Conservation (phyloP, 2,888 invertebrate species). For the Criorhina ranunculi region DNA sequence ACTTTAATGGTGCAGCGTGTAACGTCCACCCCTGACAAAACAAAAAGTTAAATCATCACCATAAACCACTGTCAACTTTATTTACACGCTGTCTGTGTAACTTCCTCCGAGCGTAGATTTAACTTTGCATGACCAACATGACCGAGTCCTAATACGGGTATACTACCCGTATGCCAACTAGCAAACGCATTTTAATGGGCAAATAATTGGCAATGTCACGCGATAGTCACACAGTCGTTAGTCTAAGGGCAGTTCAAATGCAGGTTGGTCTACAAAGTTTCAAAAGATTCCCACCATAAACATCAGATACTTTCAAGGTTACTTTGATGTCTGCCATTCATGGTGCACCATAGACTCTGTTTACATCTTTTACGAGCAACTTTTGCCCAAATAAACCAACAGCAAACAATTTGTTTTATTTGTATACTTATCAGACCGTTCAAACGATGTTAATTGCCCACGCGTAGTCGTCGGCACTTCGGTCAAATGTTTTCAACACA, state of each 20-base stretch:
- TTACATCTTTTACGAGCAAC: not conserved
- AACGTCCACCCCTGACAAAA: conserved; percentile 56
- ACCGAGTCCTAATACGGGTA: conserved; percentile 36
- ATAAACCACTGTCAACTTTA: conserved; percentile 76
- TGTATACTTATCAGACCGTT: conserved; percentile 42
- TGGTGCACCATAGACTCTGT: not conserved
- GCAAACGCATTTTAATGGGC: conserved; percentile 70
- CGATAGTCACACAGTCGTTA: conserved; percentile 18
- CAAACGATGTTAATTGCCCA: conserved; percentile 45
- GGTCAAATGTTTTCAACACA: conserved; percentile 37
- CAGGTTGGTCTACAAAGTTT: too few relatives aligned
- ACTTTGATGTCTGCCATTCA: not conserved
- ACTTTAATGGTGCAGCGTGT: conserved; percentile 49
- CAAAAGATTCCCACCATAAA: not conserved
- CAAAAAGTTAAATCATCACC: conserved; percentile 68
- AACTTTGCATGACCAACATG: conserved; percentile 25
- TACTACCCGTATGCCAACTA: conserved; percentile 38
- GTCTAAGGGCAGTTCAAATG: not conserved
- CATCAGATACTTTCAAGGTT: not conserved
- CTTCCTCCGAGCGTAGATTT: conserved; percentile 56
- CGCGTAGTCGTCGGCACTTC: conserved; percentile 16
- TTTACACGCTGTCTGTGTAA: conserved; percentile 68
- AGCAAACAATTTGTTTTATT: conserved; percentile 43
- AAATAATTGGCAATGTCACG: conserved; percentile 75
- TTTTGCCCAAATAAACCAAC: not conserved